Evolutionary conservation across 2,113 vertebrate genomes (phyloP).

Genomic region (Hystrix brachyura): DNA sequence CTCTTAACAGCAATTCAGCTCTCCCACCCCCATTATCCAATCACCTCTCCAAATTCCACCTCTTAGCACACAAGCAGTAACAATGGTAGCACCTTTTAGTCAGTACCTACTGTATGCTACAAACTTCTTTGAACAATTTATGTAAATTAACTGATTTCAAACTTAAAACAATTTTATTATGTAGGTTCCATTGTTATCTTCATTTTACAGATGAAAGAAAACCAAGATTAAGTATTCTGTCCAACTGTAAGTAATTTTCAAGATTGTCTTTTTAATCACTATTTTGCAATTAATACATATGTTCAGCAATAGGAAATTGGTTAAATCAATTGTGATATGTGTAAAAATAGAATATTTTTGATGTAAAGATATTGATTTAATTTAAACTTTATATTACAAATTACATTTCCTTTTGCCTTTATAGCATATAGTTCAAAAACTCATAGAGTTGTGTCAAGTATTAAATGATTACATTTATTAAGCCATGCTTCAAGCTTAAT

Average conservation of each 20-base stretch:
- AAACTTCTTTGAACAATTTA: not conserved
- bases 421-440: not conserved
- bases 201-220: not conserved
- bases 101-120: not conserved
- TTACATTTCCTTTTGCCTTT: not conserved
- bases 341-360: not conserved
- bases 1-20: not conserved
- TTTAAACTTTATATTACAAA: not conserved
- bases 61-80: not conserved
- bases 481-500: not conserved
- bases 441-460: not conserved
- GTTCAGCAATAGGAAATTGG: not conserved
- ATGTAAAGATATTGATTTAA: not conserved
- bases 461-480: not conserved
- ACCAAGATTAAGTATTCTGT: not conserved
- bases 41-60: not conserved
- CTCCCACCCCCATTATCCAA: not conserved
- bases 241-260: not conserved
- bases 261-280: not conserved
- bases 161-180: not conserved
- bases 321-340: not conserved
- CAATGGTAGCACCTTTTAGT: not conserved
- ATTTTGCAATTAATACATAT: not conserved
- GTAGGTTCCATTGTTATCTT: not conserved
- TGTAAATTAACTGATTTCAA: constrained; percentile 6